Base-by-base conservation (phyloP, 2,888 invertebrate species). In the Melanotus villosus region DNA sequence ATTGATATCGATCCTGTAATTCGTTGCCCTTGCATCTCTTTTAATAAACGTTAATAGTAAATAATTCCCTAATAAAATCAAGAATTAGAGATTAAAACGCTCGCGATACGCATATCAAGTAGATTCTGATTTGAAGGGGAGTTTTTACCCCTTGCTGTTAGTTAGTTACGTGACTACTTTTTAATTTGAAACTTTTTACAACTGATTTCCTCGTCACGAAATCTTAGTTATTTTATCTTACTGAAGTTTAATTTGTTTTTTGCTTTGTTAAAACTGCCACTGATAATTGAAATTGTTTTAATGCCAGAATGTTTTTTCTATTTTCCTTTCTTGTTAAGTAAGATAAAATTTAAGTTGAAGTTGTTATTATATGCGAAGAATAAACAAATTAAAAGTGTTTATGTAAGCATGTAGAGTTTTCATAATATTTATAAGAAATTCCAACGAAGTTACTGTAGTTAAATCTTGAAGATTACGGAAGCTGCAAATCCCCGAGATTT, bases 11-110 rank as follows among this genome's bases (percentile, higher is more conserved):
- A 26, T 26, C 26, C 26, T 7, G 7, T 26, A 38, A 38, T 38
- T 12, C 41, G 12, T 16, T 41, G 14, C 41, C 41, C 16, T 41
- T 14, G 7, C 26, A 26, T 3, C 26, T n/a, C 12, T 41, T 41
- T 41, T 2, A 41, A 41, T 41, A 14, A 12, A 5, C 10, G 14
- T 1, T 3, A 2, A 9, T 12, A 41, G 47, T 47, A 47, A 47
- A 47, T 47, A 47, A 47, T 47, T 47, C 21, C 18, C 26, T 21
- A 47, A 26, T 26, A 47, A 47, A 47, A 47, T 47, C 47, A 47
- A 47, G 47, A 47, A 47, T 23, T 47, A 47, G 47, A 23, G 19
- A 21, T 47, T 47, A 47, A 45, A 47, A 47, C 26, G 47, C 23
- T 47, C 47, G 47, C 23, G 47, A 47, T 47, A 14, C 47, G 47